A percentile compares a stretch with the other conserved stretches of the same genome.
Conservation (phyloP, 2,113 vertebrate genomes). For the Tenrec ecaudatus region DNA sequence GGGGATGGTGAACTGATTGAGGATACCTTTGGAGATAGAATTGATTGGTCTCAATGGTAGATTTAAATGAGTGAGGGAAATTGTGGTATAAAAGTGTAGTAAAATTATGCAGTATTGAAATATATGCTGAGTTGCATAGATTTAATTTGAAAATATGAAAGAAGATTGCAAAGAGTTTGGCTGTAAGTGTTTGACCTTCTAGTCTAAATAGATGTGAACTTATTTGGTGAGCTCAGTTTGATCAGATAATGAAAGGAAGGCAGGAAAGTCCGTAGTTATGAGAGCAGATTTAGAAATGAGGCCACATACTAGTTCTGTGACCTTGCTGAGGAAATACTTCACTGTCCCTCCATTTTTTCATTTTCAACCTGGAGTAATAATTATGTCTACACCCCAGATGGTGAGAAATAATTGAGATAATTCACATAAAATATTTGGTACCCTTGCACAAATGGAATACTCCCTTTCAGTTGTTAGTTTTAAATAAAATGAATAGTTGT, state of each 20-base stretch:
- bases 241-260: slow-evolving; percentile 34
- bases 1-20: not conserved
- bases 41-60: not conserved
- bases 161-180: slow-evolving; percentile 13
- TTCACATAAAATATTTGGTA: not conserved
- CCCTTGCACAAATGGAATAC: not conserved
- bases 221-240: slow-evolving; percentile 40
- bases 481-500: not conserved
- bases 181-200: slow-evolving; percentile 51
- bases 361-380: not conserved
- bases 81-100: slow-evolving; percentile 7
- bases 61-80: not conserved
- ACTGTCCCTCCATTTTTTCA: not conserved
- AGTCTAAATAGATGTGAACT: slow-evolving; percentile 43
- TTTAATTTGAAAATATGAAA: slow-evolving; percentile 64
- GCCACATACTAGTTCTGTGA: not conserved
- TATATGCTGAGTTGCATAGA: not conserved
- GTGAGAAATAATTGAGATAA: not conserved
- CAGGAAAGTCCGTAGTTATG: not conserved
- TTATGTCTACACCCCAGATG: not conserved
- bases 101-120: slow-evolving; percentile 43
- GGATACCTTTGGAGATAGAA: not conserved
- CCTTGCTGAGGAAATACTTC: slow-evolving; percentile 9
- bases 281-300: not conserved
- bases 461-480: slow-evolving; percentile 40